Base-by-base conservation (phyloP, 2,888 invertebrate genomes). In the Plagodis pulveraria region DNA sequence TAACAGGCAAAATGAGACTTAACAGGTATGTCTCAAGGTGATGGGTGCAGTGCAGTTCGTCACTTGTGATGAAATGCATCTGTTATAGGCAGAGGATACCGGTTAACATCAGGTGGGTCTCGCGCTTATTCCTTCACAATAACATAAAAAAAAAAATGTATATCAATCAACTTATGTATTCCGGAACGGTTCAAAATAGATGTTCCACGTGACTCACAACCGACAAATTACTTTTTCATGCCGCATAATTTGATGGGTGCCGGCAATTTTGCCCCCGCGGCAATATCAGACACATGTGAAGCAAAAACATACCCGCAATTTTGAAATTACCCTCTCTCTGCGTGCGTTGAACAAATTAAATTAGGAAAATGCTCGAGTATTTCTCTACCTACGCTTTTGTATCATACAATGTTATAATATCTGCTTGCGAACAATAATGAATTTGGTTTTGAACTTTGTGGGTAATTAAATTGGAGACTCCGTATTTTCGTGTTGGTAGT, bases 341-440 rank as follows among this genome's bases (percentile, higher is more conserved):
- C 47, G 9, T 40, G 35, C 34, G 43, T 34, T 32, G 43, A 36
- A 40, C 43, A 52, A 52, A 58, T 58, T 58, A 58, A 38, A 58
- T 58, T 58, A 58, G 48, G 52, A 48, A 57, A 51, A 45, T 35
- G 45, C 35, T 41, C 40, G 40, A 40, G 32, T 11, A 11, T 6
- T 42, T 9, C 44, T 12, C 42, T 6, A 5, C 54, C 42, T 6
- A 5, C 54, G 22, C 42, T 4, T 32, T 43, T 48, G 35, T 48
- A 8, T 36, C 34, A 32, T 40, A 10, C 40, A 10, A 10, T 10
- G 40, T 40, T 40, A 40, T n/a, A n/a, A n/a, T 40, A 9, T 40
- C 38, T n/a, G n/a, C n/a, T n/a, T n/a, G n/a, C n/a, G n/a, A n/a
- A 22, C 22, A 22, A 22, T 22, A 22, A 22, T 22, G 22, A 22